Conservation (phyloP, 2,888 invertebrate genomes). For the Cephonodes hylas region DNA sequence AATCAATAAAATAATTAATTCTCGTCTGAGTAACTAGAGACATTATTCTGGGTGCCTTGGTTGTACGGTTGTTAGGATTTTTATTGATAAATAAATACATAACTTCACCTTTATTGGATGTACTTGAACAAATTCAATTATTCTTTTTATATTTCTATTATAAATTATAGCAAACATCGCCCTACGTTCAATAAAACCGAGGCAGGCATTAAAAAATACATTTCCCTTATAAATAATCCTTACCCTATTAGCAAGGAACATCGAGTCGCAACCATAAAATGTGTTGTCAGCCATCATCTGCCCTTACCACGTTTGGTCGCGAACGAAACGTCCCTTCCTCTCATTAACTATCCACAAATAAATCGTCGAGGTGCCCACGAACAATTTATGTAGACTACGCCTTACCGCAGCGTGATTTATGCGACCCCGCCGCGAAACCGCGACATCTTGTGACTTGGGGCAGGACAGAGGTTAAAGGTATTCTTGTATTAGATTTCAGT, state of each 20-base stretch:
- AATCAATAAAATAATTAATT: no score
- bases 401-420: slow-evolving; percentile 15
- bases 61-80: no score
- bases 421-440: not conserved
- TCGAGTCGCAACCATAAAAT: slow-evolving; percentile 15
- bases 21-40: no score
- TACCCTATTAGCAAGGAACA: not conserved
- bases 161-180: no score
- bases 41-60: no score
- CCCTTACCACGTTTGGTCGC: not conserved
- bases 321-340: slow-evolving; percentile 23
- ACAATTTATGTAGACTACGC: slow-evolving; percentile 16
- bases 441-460: not conserved
- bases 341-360: slow-evolving; percentile 36
- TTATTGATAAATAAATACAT: no score
- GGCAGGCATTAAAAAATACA: not conserved
- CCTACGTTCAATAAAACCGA: no score
- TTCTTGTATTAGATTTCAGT: not conserved
- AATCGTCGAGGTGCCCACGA: slow-evolving; percentile 23
- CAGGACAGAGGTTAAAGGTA: slow-evolving; percentile 8
- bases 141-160: no score
- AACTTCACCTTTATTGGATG: no score
- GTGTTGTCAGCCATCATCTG: slow-evolving; percentile 12
- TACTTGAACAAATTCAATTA: no score
- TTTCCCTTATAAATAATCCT: not conserved